A percentile compares a stretch with the other conserved stretches of the same genome.
These are phyloP conservation scores for Tachysurus fulvidraco DNA, from an alignment of 2,113 vertebrate species.

Conservation along the genomic window DNA sequence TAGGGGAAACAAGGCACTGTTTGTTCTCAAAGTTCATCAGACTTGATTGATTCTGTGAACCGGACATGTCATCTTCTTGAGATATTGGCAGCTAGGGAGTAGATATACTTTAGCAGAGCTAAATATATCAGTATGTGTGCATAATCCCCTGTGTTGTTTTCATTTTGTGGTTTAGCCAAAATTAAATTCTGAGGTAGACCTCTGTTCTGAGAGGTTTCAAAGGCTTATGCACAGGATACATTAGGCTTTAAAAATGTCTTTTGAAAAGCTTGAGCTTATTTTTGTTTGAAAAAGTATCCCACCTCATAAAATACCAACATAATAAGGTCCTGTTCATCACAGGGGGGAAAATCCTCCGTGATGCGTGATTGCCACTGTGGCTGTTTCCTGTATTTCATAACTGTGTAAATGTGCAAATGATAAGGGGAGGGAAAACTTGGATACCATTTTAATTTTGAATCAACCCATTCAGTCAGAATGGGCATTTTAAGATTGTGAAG, in stretches of 20 bases:
- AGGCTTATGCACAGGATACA: conserved; percentile 40
- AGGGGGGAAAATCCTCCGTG: not conserved
- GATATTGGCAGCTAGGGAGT: conserved; percentile 40
- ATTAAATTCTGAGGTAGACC: conserved; percentile 54
- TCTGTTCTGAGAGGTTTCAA: conserved; percentile 37
- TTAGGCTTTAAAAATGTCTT: conserved; percentile 45
- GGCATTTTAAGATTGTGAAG: conserved; percentile 33
- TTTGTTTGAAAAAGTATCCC: conserved; percentile 45
- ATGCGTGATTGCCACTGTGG: conserved; percentile 16
- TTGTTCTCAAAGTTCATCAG: conserved; percentile 75
- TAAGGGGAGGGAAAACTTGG: conserved; percentile 10
- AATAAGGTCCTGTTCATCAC: conserved; percentile 16
- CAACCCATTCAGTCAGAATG: conserved; percentile 28
- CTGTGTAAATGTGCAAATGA: conserved; percentile 34
- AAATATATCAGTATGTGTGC: conserved; percentile 48
- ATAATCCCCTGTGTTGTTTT: conserved; percentile 52
- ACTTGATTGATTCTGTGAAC: conserved; percentile 62
- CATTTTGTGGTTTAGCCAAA: conserved; percentile 47
- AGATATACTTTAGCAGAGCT: conserved; percentile 48
- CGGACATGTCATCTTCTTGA: conserved; percentile 50
- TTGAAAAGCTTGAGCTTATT: conserved; percentile 39
- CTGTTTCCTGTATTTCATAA: conserved; percentile 28
- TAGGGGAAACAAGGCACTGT: conserved; percentile 80
- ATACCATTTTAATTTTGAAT: conserved; percentile 20
- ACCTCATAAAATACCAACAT: conserved; percentile 39